Conservation (phyloP, 35 echinoderm and acorn worm genomes). For the Chiridota heheva region DNA sequence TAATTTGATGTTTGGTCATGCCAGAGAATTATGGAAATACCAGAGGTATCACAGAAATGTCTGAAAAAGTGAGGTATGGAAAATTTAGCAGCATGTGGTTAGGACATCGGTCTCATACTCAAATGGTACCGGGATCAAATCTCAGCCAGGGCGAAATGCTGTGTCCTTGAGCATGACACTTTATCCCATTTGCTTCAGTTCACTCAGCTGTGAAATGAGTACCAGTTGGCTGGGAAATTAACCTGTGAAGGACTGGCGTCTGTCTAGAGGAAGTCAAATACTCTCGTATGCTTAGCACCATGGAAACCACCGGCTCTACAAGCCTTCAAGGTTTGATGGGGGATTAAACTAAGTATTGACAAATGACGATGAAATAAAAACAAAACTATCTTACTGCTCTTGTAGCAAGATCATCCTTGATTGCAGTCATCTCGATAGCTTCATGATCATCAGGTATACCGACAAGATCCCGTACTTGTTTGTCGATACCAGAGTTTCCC, state of each 20-base stretch:
- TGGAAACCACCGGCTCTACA: no score
- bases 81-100: no score
- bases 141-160: no score
- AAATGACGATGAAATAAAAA: neutral
- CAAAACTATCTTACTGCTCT: constrained; percentile 50
- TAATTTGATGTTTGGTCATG: no score
- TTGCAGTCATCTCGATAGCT: constrained; percentile 46
- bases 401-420: constrained; percentile 61
- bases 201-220: neutral
- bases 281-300: neutral
- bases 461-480: constrained; percentile 43
- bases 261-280: neutral
- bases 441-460: constrained; percentile 42
- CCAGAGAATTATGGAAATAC: no score
- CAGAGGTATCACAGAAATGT: no score
- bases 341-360: neutral
- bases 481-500: constrained; percentile 35
- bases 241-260: neutral
- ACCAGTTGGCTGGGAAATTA: neutral
- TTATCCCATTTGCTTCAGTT: no score
- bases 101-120: no score
- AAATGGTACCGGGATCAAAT: no score
- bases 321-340: neutral
- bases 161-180: no score
- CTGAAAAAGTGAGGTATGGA: no score